A percentile compares a stretch with the other conserved stretches of the same genome.
Conservation (phyloP, 2,888 invertebrate genomes). For the Nephrotoma flavescens region DNA sequence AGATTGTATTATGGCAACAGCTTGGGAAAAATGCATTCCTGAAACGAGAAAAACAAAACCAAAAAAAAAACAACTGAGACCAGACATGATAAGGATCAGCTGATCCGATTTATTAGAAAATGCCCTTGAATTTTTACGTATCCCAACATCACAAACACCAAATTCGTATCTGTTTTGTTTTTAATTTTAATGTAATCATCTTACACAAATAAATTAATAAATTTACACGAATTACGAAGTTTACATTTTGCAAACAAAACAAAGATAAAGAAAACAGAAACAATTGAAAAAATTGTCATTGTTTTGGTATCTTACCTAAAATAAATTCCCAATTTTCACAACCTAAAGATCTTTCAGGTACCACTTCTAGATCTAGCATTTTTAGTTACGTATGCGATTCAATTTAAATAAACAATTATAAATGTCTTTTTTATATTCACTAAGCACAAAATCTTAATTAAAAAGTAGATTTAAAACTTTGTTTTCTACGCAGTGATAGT, state of each 20-base stretch:
- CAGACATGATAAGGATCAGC: background rate
- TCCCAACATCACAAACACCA: background rate
- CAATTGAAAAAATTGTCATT: background rate
- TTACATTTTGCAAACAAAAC: background rate
- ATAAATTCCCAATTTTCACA: conserved; percentile 98
- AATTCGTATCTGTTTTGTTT: background rate
- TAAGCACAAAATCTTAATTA: background rate
- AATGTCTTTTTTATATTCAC: background rate
- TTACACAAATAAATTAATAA: background rate
- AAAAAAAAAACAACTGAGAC: background rate
- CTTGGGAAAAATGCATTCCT: conserved; percentile 98
- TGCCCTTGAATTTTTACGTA: background rate
- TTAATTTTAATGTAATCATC: background rate
- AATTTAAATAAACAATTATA: background rate
- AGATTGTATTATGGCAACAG: conserved; percentile 89
- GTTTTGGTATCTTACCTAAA: conserved; percentile 51
- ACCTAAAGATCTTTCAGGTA: conserved; percentile 88
- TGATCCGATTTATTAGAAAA: background rate
- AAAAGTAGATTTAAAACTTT: conserved; percentile 3
- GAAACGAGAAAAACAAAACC: conserved; percentile 25
- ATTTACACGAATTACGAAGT: background rate
- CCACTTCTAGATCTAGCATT: conserved; percentile 95
- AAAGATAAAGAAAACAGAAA: background rate
- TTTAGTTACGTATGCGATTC: conserved; percentile 17
- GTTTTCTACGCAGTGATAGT: conserved; percentile 8